phyloP scores from a whole-genome alignment of 1,140 invertebrate species.

The Hetaerina americana region DNA sequence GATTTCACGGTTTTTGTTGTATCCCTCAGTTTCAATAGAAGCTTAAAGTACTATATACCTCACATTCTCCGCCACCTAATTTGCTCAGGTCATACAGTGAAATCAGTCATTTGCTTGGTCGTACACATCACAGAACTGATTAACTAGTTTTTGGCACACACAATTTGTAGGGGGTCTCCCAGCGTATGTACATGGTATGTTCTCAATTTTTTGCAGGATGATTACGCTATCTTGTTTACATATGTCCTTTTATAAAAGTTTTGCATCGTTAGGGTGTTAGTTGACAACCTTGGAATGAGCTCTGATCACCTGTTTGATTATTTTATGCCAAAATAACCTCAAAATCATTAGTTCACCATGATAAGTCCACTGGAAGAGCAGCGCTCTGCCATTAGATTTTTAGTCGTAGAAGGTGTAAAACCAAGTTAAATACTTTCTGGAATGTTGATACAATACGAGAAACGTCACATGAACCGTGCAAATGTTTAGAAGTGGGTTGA shows the following conservation, averaged over 20 bases:
- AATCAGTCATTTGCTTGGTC: too few relatives aligned
- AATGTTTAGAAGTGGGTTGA: too few relatives aligned
- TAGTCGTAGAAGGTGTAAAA: too few relatives aligned
- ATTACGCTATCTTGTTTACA: slow-evolving; percentile 51
- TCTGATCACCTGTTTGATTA: too few relatives aligned
- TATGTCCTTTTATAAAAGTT: slow-evolving; percentile 66
- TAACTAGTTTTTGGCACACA: slow-evolving; percentile 62
- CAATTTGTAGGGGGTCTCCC: slow-evolving; percentile 56
- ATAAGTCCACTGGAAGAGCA: too few relatives aligned
- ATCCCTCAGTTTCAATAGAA: slow-evolving; percentile 62
- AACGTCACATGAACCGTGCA: too few relatives aligned
- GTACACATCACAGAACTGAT: slow-evolving; percentile 81
- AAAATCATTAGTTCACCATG: too few relatives aligned
- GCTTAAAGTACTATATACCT: slow-evolving; percentile 54
- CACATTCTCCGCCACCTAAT: slow-evolving; percentile 70
- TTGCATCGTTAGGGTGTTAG: slow-evolving; percentile 84
- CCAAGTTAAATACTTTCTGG: too few relatives aligned
- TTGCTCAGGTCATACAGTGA: slow-evolving; percentile 69
- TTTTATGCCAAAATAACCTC: too few relatives aligned
- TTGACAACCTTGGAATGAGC: too few relatives aligned
- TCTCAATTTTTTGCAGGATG: slow-evolving; percentile 67
- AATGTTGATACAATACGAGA: too few relatives aligned
- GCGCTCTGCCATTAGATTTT: too few relatives aligned
- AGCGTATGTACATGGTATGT: slow-evolving; percentile 62
- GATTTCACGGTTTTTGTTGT: slow-evolving; percentile 57